Evolutionary conservation across 2,113 vertebrate species (phyloP).

Genomic region (Amphilophus citrinellus): DNA sequence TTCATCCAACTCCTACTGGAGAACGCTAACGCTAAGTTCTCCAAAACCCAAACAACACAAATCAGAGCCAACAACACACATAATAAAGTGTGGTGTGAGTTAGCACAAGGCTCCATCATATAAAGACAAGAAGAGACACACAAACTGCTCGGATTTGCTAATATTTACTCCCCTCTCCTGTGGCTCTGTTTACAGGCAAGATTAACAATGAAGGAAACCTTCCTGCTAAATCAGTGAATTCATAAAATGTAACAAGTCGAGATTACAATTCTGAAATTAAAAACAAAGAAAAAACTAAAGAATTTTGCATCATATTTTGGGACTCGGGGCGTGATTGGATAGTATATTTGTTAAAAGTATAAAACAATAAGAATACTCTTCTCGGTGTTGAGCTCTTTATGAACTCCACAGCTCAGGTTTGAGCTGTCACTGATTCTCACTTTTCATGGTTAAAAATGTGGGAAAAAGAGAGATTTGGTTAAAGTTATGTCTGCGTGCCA

Average conservation of each 20-base stretch:
- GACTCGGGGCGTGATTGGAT: background rate
- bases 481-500: background rate
- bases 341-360: background rate
- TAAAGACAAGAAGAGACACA: background rate
- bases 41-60: no score
- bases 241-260: background rate
- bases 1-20: background rate
- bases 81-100: background rate
- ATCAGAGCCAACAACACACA: background rate
- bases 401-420: background rate
- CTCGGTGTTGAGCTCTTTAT: background rate
- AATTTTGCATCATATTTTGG: background rate
- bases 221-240: background rate
- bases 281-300: no score
- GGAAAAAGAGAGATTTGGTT: no score
- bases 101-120: background rate
- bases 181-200: background rate
- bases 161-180: background rate
- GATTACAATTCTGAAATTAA: background rate
- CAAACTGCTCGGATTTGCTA: background rate
- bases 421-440: background rate
- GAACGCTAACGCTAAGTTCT: background rate
- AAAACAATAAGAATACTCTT: background rate
- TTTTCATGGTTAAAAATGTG: background rate
- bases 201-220: background rate